phyloP scores from a whole-genome alignment of 2,888 invertebrate genomes.

The Stegana nigrithorax region DNA sequence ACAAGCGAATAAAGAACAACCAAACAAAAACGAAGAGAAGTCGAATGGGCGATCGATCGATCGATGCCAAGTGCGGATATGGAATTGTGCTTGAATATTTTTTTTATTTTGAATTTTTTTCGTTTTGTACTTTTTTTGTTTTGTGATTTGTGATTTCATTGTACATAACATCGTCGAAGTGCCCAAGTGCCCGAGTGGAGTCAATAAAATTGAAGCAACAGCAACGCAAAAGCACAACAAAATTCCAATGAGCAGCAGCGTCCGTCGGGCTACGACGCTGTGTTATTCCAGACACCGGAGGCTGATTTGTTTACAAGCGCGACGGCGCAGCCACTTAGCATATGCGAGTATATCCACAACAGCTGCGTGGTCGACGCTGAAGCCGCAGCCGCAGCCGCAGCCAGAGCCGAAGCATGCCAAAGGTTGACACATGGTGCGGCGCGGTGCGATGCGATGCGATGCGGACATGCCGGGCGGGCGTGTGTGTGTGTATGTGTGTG shows the following conservation, averaged over 20 bases:
- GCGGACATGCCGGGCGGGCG: constrained; percentile 19
- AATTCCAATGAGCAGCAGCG: constrained; percentile 8
- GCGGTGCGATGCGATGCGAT: not conserved
- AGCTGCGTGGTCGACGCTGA: constrained; percentile 45
- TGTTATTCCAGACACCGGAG: constrained; percentile 32
- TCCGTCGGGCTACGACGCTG: too few species aligned
- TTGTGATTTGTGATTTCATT: constrained; percentile 34
- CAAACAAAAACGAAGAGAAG: not conserved
- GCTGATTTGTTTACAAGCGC: constrained; percentile 49
- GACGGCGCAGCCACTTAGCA: constrained; percentile 45
- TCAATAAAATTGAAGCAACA: constrained; percentile 53
- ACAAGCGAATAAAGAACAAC: not conserved
- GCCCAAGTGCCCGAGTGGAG: constrained; percentile 47
- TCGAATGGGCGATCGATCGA: not conserved
- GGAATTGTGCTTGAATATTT: too few species aligned
- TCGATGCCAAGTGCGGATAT: too few species aligned
- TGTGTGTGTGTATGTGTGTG: constrained; percentile 4
- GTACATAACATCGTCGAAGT: constrained; percentile 34
- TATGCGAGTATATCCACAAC: too few species aligned
- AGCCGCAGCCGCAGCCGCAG: constrained; percentile 24
- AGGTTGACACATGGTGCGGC: constrained; percentile 38
- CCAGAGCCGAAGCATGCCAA: constrained; percentile 37
- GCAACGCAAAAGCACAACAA: constrained; percentile 5
- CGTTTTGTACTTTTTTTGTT: constrained; percentile 10
- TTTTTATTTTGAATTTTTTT: too few species aligned